These are phyloP conservation scores for Drosophila colorata DNA, from an alignment of 2,888 invertebrate genomes.

Conservation along the genomic window DNA sequence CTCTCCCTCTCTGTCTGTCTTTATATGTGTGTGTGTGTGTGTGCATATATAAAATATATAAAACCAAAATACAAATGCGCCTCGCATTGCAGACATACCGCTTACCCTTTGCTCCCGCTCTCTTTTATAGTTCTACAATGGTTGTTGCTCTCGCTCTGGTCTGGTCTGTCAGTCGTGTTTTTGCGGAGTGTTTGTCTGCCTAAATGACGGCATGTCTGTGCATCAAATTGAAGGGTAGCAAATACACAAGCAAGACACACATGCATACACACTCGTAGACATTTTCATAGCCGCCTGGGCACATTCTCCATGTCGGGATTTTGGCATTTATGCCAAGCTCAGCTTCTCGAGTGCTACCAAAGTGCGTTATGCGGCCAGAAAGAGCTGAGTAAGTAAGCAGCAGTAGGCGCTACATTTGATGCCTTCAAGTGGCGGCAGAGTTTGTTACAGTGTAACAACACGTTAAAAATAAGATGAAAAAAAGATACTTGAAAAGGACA, in stretches of 20 bases:
- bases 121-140: conserved; percentile 25
- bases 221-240: conserved; percentile 74
- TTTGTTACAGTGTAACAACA: conserved; percentile 16
- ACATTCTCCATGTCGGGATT: conserved; percentile 56
- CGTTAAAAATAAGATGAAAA: not conserved
- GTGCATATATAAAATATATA: conserved; percentile 26
- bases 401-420: conserved; percentile 40
- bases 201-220: conserved; percentile 70
- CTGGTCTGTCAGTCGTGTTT: conserved; percentile 46
- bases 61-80: conserved; percentile 66
- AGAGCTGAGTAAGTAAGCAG: conserved; percentile 51
- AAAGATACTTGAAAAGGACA: conserved; percentile 5
- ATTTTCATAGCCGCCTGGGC: conserved; percentile 25
- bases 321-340: conserved; percentile 67
- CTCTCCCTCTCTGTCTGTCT: conserved; percentile 14
- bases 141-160: conserved; percentile 22
- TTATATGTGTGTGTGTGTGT: conserved; percentile 5
- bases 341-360: conserved; percentile 52
- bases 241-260: conserved; percentile 31
- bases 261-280: conserved; percentile 3
- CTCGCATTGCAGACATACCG: conserved; percentile 45
- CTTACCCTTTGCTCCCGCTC: not conserved
- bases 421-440: conserved; percentile 22
- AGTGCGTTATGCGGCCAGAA: conserved; percentile 53
- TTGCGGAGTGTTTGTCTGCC: conserved; percentile 60